Evolutionary conservation across 1,140 invertebrate species (phyloP), one percentile per base, ranked within the genome.

Genomic region (Atta colombica): DNA sequence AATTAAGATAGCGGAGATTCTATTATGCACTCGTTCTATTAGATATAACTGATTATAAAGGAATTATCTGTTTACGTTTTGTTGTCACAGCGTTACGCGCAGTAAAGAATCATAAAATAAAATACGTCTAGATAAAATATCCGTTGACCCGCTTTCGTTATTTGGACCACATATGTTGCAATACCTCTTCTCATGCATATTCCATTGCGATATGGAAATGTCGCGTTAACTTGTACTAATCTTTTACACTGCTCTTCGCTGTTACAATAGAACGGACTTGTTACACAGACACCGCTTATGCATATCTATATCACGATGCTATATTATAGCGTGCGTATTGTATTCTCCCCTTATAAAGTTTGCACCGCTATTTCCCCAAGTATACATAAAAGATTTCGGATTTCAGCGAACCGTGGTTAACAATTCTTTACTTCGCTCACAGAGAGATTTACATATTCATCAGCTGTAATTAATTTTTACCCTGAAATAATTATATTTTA

Each of bases 141-240:
- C 69, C 69, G 69, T 39, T 84, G 80, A 84, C 80, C 80, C 58
- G 69, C 55, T 84, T 84, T 75, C 80, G 55, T 75, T 74, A 84
- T 51, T 84, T 51, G 69, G 69, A 60, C 39, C 80, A 45, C 69
- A 84, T 58, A 84, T 63, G 80, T 39, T 12, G 80, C 80, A 3
- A 45, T 84, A 51, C 35, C 28, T 49, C 39, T 35, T 82, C 80
- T 84, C 80, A 84, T 84, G 80, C 68, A 84, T 84, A 84, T 84
- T 84, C 55, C 69, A 75, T 63, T 12, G 80, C 69, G 39, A 2
- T 61, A 84, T 84, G 69, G 80, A 84, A 84, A 84, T 75, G 80
- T 75, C 80, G 80, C 69, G 80, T 84, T 84, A 84, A 84, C 80
- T 84, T 68, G 80, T 63, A 51, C 80, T 84, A 84, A 84, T 84